Evolutionary conservation across 2,888 invertebrate species (phyloP).

Genomic region (Volucella inflata): DNA sequence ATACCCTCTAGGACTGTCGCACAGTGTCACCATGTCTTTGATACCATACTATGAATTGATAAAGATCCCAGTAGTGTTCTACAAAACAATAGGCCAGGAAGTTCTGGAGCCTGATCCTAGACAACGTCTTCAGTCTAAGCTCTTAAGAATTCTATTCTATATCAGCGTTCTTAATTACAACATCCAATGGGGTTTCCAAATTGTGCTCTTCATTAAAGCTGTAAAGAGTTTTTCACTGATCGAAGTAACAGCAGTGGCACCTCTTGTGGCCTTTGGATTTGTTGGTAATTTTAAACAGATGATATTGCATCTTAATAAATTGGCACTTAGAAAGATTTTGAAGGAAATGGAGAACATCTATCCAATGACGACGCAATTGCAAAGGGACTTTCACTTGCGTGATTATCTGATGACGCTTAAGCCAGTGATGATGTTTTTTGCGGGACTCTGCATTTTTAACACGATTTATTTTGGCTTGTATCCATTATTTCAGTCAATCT

Average conservation of each 20-base stretch:
- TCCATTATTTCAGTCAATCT: conserved; percentile 65
- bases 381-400: conserved; percentile 66
- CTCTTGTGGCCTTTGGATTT: conserved; percentile 80
- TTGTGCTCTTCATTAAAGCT: conserved; percentile 78
- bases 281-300: conserved; percentile 80
- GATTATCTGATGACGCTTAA: conserved; percentile 77
- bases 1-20: too few species aligned
- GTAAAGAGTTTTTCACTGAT: conserved; percentile 78
- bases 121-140: conserved; percentile 28
- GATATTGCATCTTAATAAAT: conserved; percentile 77
- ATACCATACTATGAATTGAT: conserved; percentile 2
- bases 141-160: conserved; percentile 76
- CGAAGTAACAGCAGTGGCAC: conserved; percentile 80
- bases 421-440: conserved; percentile 78
- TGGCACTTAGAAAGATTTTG: conserved; percentile 77
- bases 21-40: neutral
- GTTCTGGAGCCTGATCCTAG: neutral
- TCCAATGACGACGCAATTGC: conserved; percentile 77
- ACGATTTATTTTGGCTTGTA: conserved; percentile 78
- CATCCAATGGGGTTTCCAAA: conserved; percentile 78
- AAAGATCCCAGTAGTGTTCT: neutral
- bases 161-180: conserved; percentile 79
- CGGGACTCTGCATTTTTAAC: conserved; percentile 79
- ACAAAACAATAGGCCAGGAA: neutral
- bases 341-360: conserved; percentile 79